Evolutionary conservation across 2,888 invertebrate genomes (phyloP), one percentile per base, ranked within the genome.

Genomic region (Oxycera nigricornis): DNA sequence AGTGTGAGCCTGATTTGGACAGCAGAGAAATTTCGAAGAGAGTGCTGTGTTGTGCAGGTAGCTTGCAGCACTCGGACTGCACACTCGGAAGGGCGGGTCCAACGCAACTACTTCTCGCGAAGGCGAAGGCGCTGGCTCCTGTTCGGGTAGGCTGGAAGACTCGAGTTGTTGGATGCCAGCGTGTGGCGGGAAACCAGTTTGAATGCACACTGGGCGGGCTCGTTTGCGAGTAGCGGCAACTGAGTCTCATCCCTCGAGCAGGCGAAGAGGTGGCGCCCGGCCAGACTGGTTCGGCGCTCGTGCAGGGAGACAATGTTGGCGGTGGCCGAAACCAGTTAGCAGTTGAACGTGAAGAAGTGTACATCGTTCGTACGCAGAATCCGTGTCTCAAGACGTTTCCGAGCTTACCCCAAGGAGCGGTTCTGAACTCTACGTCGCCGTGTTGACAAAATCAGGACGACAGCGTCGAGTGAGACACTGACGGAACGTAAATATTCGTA

Each of bases 291-390:
- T 24, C 30, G 68, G 20, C 7, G n/a, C 20, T 30, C 46, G 46
- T 72, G 28, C 59, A 72, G 72, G 72, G 72, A 72, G 46, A 72
- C 57, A 22, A 31, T 24, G 6, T 24, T 28, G 41, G 59, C 41
- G 20, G 35, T 57, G 72, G 75, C 74, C 41, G 77, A 80, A 83
- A 82, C 83, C 81, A 85, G 85, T 85, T 83, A 81, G 82, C 81
- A 82, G 81, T 83, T 82, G 82, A 83, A 82, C 84, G 83, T 84
- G 81, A 82, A 80, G 81, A 81, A 82, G 82, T 82, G 81, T 82
- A 83, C 82, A 82, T 82, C 82, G 82, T 76, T 75, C 74, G 50
- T 80, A 81, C 81, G 80, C 79, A 77, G 76, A 79, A 77, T 76
- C 78, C 77, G 74, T 65, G 55, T 65, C 31, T 52, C 31, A 20